Base-by-base conservation (phyloP, 2,888 invertebrate genomes). In the Epinotia demarniana region DNA sequence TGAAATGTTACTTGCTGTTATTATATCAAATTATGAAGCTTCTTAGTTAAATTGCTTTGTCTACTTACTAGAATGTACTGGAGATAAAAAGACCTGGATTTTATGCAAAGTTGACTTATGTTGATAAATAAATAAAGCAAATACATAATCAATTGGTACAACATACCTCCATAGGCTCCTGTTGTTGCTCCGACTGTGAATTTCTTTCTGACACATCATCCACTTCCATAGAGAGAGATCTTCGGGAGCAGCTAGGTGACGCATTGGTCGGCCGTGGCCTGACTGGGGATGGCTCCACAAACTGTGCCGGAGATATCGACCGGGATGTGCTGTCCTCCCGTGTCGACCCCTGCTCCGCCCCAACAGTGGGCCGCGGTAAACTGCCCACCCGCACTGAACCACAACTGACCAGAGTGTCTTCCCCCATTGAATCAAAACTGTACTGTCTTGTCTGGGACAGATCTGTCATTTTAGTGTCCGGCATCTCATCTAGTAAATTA, bases 401-500 rank as follows among this genome's bases (percentile, higher is more conserved):
- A 88, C 93, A 94, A 78, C 90, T 92, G 78, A 94, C 84, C 75
- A 92, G 85, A 75, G 92, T 88, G 46, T 94, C 92, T 78, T 94
- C 93, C 81, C 92, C 92, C 89, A 94, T 94, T 6, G 93, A 92
- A 81, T 92, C 93, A 88, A 93, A 93, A 81, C 94, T 94, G 79
- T 92, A 94, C 80, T 93, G 93, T 85, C 92, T 90, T 27, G 91
- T 93, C 81, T 94, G 93, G 78, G 94, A 91, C 77, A 94, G 84
- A 82, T 94, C 93, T 85, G 93, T 91, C 93, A 94, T 94, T 87
- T 94, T 94, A 33, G 94, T 93, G 81, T 94, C 94, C 64, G 94
- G 90, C 87, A 94, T 93, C 86, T 94, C 94, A 85, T 94, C 94
- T 78, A 94, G 80, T 77, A 94, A 86, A 84, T 89, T 94, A 82